Percentiles rank a stretch among this genome's conserved stretches.
Evolutionary conservation across 2,797 vertebrate species (phyloP).

Genomic region (Ciconia nigra): DNA sequence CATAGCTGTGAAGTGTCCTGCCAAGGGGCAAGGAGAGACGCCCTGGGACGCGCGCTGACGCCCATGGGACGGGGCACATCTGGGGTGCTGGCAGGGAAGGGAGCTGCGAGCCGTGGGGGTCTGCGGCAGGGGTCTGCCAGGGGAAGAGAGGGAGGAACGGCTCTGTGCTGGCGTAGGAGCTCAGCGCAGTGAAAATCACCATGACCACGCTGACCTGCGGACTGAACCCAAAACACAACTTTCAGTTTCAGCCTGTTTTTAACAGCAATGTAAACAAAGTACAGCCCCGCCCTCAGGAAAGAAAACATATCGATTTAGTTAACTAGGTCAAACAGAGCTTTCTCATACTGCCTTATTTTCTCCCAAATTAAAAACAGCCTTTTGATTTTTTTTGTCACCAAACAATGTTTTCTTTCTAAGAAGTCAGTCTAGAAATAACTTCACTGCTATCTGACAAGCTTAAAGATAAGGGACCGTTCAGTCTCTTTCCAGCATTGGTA

Average conservation of each 20-base stretch:
- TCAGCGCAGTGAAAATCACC: accelerated
- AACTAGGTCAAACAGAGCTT: not conserved
- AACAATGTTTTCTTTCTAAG: not conserved
- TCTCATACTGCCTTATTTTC: not conserved
- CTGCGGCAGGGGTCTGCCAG: not conserved
- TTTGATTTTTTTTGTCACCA: not conserved
- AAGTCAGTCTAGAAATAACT: not conserved
- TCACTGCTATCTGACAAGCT: not conserved
- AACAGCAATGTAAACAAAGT: not conserved
- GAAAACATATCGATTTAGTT: not conserved
- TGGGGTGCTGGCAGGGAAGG: not conserved
- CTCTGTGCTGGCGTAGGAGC: accelerated
- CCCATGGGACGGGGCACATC: not conserved
- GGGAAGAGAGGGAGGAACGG: not conserved
- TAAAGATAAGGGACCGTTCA: not conserved
- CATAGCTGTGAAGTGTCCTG: accelerated
- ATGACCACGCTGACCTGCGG: accelerated
- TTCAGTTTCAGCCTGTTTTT: not conserved
- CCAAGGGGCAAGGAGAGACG: not conserved
- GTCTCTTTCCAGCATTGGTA: not conserved
- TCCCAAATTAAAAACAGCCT: not conserved
- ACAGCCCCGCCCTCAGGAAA: not conserved
- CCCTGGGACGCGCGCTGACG: accelerated
- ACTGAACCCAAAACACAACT: not conserved
- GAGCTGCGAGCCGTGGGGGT: no score